Evolutionary conservation across 2,888 invertebrate genomes (phyloP), one percentile per base, ranked within the genome.

Genomic region (Cosmia pyralina): DNA sequence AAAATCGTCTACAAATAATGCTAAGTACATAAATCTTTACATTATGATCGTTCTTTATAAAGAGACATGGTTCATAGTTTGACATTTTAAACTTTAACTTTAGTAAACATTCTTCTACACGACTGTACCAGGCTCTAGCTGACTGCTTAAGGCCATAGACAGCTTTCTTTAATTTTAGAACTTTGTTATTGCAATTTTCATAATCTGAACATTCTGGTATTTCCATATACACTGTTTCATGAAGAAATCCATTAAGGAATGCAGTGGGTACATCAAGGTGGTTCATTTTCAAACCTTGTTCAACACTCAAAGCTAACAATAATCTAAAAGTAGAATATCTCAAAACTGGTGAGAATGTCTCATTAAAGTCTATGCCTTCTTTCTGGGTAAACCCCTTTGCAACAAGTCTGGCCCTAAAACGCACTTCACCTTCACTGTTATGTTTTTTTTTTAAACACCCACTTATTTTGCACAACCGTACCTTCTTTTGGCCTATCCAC

Each of bases 11-110:
- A n/a, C 71, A 72, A 69, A 72, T 8, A 74, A 8, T 6, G 77
- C 74, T 5, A 76, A n/a, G n/a, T n/a, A n/a, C 22, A 22, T 55
- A 65, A 17, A 76, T 11, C 13, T 53, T 76, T 0, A 55, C 53
- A 60, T 72, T 59, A 2, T 63, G 15, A 2, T 44, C 2, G 65
- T 1, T 19, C 11, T 68, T 72, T 13, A 68, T 19, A 60, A 69
- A 76, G 0, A 76, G 19, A 72, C 75, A 76, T 3, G 75, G 75
- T n/a, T 76, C 72, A 75, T 72, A 72, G 4, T 65, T 10, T 19
- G 72, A 72, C 22, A 15, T 58, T 76, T 28, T 28, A n/a, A 8
- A 58, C 0, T 11, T 38, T 38, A 58, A 38, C 5, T 38, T 38
- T 38, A 38, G 38, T 8, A 38, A 10, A 38, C 58, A 58, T 5